Base-by-base conservation (phyloP, 2,113 vertebrate genomes). In the Microtus oregoni region DNA sequence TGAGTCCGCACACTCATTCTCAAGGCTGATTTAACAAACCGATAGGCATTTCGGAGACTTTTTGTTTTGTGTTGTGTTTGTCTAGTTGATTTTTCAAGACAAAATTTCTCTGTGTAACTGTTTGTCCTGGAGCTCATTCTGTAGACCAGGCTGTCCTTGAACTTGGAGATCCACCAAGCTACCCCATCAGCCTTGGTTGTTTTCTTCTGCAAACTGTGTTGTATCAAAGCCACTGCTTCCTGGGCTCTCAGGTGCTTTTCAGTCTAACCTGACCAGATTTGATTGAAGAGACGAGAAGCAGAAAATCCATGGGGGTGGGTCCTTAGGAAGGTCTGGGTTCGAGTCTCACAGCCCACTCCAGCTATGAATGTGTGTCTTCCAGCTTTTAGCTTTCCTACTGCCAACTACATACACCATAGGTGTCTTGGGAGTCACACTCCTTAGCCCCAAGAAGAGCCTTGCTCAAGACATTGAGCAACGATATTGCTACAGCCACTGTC, bases 1-100 rank as follows among this genome's bases (percentile, higher is more conserved):
- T 67, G 63, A 32, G 41, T 24, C 52, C 5, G 24, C 7, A 10
- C 28, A 4, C 63, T 70, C 35, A 1, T 61, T 47, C 26, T 70
- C 2, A 1, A 5, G 10, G 12, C 26, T 0, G 4, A 26, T 35
- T 26, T 58, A 4, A 58, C 24, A 30, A 38, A 32, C 5, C 2
- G 1, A 4, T 20, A 52, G 72, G 47, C 47, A 52, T 47, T 20
- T 28, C 5, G 10, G n/a, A 41, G 47, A 13, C 11, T 24, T 82
- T 61, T 14, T 38, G 7, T 17, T 83, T 58, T 58, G 24, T 76
- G 32, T 52, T 55, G 44, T 20, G 13, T 50, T 76, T 44, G 22
- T 2, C 41, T 78, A 47, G 4, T 78, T 79, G 28, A 32, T 79
- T 22, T 82, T 83, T 83, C n/a, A 63, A 63, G 19, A 83, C 24